Evolutionary conservation across 2,888 invertebrate species (phyloP), one percentile per base, ranked within the genome.

Genomic region (Cryptus viduatorius): DNA sequence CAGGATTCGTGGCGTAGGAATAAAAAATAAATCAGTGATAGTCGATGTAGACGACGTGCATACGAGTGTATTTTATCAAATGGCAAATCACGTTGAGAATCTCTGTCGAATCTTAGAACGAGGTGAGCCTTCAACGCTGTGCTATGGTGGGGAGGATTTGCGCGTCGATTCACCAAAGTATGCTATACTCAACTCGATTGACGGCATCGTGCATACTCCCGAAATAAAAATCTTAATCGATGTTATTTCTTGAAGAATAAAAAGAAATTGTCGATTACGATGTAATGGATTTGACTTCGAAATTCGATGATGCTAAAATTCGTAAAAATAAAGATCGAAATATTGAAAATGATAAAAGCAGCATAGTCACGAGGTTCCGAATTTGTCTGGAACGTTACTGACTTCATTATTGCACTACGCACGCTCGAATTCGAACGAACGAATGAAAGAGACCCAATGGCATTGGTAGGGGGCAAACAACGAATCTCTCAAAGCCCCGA

Each of bases 351-450:
- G 16, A 53, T 37, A 14, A 56, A 56, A 42, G 7, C n/a, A 44
- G 5, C 10, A 46, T 48, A 10, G 61, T 14, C 61, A 3, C 61
- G n/a, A 14, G 61, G 61, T 31, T 12, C 61, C 31, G 5, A 14
- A 31, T n/a, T 14, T 4, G 14, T 4, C 5, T 31, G n/a, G 46
- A 19, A 46, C 76, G 79, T 56, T 44, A 79, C 79, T 82, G 82
- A 7, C 7, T 12, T 14, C 46, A 37, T 42, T 12, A n/a, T 24
- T 0, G 3, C 0, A 69, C 5, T 24, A 69, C 90, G 88, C 90
- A 75, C 79, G 87, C 88, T 86, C 67, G 0, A 50, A 83, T 90
- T 91, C 87, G 87, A 90, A 90, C 87, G 3, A 29, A 4, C 90
- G 90, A 91, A 90, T 90, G 50, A 73, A 65, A 64, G 8, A 4